Percentiles rank a stretch among this genome's conserved stretches.
Conservation (phyloP, 92 coral and sea anemone species). For the Parazoanthus atlanticus region DNA sequence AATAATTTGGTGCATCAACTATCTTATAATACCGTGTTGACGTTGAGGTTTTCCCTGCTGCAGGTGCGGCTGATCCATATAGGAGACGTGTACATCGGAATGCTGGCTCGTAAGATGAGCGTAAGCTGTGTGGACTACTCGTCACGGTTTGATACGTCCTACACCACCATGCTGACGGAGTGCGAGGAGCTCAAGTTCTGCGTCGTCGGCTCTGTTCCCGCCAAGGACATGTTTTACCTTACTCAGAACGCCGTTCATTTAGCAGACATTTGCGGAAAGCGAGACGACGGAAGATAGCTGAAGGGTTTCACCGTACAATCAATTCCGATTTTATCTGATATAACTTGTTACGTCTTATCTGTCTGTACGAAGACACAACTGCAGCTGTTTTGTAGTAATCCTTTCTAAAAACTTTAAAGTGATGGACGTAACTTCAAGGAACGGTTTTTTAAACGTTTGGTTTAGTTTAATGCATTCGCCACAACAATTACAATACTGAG, state of each 20-base stretch:
- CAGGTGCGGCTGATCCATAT: conserved; percentile 73
- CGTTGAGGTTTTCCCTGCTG: neutral
- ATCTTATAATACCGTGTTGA: no score
- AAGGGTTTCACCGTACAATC: neutral
- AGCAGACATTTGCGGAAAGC: conserved; percentile 61
- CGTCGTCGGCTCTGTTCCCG: conserved; percentile 77
- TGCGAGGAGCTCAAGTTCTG: conserved; percentile 76
- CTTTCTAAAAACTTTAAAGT: no score
- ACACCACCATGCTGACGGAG: conserved; percentile 86
- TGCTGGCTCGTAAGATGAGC: conserved; percentile 61
- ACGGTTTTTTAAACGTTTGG: no score
- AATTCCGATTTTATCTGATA: neutral
- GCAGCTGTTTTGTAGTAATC: neutral
- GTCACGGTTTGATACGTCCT: conserved; percentile 69
- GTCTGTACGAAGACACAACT: neutral
- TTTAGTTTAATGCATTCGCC: no score
- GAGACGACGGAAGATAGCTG: neutral
- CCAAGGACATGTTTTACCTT: conserved; percentile 76
- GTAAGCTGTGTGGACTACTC: conserved; percentile 59
- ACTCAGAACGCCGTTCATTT: conserved; percentile 67
- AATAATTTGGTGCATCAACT: no score
- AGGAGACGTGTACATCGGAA: conserved; percentile 76
- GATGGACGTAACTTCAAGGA: no score
- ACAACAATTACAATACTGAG: no score
- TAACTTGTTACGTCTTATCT: neutral